phyloP scores from a whole-genome alignment of 2,113 vertebrate genomes.

The Junco hyemalis region DNA sequence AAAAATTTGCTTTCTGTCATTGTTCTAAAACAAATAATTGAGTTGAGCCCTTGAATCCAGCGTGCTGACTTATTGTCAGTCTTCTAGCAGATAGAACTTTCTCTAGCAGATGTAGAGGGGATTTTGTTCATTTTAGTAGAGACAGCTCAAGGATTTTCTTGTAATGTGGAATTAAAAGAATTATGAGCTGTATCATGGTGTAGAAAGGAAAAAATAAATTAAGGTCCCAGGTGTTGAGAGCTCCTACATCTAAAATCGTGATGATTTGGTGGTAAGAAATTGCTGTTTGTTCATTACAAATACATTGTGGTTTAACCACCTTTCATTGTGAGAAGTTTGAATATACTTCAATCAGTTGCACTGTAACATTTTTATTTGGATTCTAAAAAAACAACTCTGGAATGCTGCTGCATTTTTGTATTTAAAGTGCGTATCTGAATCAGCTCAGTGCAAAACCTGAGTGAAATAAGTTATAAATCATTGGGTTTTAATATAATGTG shows the following conservation, averaged over 20 bases:
- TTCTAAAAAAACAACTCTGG: neutral
- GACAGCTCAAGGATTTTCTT: neutral
- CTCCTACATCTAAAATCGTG: neutral
- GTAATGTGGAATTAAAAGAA: neutral
- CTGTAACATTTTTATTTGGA: neutral
- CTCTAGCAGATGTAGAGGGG: neutral
- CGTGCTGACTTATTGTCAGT: neutral
- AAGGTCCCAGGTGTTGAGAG: neutral
- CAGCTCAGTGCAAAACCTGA: neutral
- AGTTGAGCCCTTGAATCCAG: neutral
- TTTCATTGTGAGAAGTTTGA: neutral
- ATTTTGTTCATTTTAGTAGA: neutral
- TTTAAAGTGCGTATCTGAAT: neutral
- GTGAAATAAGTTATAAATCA: neutral
- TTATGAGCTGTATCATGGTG: neutral
- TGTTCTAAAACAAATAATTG: neutral
- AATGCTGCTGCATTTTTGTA: neutral
- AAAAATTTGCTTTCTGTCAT: neutral
- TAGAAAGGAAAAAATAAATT: neutral
- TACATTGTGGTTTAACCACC: neutral
- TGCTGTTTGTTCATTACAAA: neutral
- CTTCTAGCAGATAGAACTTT: neutral
- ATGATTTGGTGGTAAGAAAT: neutral
- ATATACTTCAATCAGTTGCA: neutral
- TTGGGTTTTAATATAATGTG: neutral